Percentiles rank a stretch among this genome's conserved stretches.
Evolutionary conservation across 1,140 invertebrate genomes (phyloP).

Genomic region (Halotydeus destructor): DNA sequence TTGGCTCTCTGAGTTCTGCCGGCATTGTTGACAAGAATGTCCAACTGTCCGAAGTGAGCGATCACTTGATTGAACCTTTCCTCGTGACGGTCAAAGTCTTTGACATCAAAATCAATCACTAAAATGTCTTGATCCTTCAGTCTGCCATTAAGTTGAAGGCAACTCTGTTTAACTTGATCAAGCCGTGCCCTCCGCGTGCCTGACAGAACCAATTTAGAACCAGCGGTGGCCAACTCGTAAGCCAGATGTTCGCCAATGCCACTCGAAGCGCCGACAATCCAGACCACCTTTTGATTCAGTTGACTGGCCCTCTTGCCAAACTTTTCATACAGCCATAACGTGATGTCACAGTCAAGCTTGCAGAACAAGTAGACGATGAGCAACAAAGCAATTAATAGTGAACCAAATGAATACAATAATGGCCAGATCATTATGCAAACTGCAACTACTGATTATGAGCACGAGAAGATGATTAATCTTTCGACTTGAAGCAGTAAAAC

Average conservation of each 20-base stretch:
- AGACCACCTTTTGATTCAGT: conserved; percentile 40
- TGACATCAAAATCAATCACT: conserved; percentile 16
- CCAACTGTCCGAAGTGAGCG: conserved; percentile 47
- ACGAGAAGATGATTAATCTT: too few species aligned
- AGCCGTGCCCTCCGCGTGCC: conserved; percentile 47
- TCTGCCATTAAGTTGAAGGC: too few species aligned
- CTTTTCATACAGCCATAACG: background rate
- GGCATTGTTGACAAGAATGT: conserved; percentile 60
- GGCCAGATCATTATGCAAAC: too few species aligned
- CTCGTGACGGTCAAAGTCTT: conserved; percentile 37
- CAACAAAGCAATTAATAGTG: background rate
- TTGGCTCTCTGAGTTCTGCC: conserved; percentile 51
- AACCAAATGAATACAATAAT: too few species aligned
- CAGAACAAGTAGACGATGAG: background rate
- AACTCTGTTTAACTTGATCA: conserved; percentile 45
- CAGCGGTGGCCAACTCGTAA: conserved; percentile 41
- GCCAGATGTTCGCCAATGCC: conserved; percentile 64
- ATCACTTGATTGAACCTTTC: conserved; percentile 38
- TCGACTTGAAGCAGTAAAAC: too few species aligned
- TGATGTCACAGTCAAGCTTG: conserved; percentile 1
- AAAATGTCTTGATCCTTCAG: conserved; percentile 14
- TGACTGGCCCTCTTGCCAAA: background rate
- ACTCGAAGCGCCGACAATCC: conserved; percentile 73
- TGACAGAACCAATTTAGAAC: conserved; percentile 49
- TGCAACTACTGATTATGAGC: too few species aligned